Evolutionary conservation across 1,140 invertebrate genomes (phyloP), one percentile per base, ranked within the genome.

Genomic region (Drosophila fuyamai): DNA sequence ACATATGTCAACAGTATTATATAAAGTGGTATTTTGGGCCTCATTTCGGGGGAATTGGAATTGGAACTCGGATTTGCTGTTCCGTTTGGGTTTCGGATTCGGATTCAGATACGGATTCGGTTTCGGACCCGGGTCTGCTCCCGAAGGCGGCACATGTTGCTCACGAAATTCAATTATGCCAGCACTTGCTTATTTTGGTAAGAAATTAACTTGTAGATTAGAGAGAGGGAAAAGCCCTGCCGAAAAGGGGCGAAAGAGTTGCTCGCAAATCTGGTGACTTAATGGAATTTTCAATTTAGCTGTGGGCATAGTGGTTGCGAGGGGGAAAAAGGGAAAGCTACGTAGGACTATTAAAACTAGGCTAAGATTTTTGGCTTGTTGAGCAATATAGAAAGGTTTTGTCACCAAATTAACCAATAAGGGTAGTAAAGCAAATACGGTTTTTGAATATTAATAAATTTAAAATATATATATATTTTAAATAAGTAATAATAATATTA

Each of bases 1-100:
- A 92, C 90, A 92, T 92, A 92, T 92, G 90, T 91, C 90, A 91
- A 91, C 90, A 91, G 90, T 90, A 90, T 91, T 86, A 89, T 84
- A 89, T 89, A 89, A 89, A 89, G 85, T 89, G 84, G 80, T 84
- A 89, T 83, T 86, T 80, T 62, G 68, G 77, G 59, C 46, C 76
- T 53, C 74, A 68, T 57, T 80, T 79, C 57, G 54, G 57, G 70
- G 60, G 78, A 81, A 61, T 79, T 81, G 62, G 73, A 75, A 79
- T 79, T 68, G 78, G 43, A 54, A 56, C 53, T 75, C 59, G 16
- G 59, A 47, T 60, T 70, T 48, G 48, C 9, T 50, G 36, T 57
- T 74, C 16, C 13, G 18, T 16, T 61, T 54, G 35, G 32, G 68
- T 46, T 38, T 78, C 44, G 18, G 68, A 51, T 38, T 78, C 44